These are phyloP conservation scores for Orientallactaga bullata DNA, from an alignment of 2,113 vertebrate genomes.

Conservation along the genomic window DNA sequence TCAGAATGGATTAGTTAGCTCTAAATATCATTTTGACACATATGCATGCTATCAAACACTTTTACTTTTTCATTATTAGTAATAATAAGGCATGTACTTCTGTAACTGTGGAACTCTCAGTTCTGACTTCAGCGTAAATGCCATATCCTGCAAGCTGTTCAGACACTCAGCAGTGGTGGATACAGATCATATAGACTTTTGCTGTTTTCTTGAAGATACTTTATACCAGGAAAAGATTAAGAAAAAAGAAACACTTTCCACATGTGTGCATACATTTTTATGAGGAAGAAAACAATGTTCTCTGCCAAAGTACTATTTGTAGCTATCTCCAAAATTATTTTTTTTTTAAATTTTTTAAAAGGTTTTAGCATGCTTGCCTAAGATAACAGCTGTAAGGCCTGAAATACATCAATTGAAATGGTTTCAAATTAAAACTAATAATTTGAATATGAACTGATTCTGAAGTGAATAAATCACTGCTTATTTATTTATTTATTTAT, in stretches of 20 bases:
- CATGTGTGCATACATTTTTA: slow-evolving; percentile 50
- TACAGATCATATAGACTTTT: neutral
- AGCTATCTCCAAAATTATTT: slow-evolving; percentile 65
- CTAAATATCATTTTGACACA: neutral
- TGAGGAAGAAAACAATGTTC: neutral
- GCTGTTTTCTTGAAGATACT: slow-evolving; percentile 59
- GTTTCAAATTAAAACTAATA: slow-evolving; percentile 49
- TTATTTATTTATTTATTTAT: no score
- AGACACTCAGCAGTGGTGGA: slow-evolving; percentile 10
- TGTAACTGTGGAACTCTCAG: slow-evolving; percentile 47
- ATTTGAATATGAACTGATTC: neutral
- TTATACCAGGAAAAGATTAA: slow-evolving; percentile 51
- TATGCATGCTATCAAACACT: neutral
- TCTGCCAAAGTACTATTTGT: slow-evolving; percentile 44
- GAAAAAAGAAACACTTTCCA: slow-evolving; percentile 45
- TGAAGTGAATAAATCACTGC: neutral
- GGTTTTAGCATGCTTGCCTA: slow-evolving; percentile 33
- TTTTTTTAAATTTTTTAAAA: slow-evolving; percentile 45
- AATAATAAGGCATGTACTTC: neutral
- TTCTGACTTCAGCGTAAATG: slow-evolving; percentile 43
- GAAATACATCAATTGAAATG: slow-evolving; percentile 51
- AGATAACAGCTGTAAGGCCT: slow-evolving; percentile 43
- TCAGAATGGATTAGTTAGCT: neutral
- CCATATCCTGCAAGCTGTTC: slow-evolving; percentile 42
- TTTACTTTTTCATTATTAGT: neutral